These are phyloP conservation scores for Agrilus mali DNA, from an alignment of 2,888 invertebrate species.

Conservation along the genomic window DNA sequence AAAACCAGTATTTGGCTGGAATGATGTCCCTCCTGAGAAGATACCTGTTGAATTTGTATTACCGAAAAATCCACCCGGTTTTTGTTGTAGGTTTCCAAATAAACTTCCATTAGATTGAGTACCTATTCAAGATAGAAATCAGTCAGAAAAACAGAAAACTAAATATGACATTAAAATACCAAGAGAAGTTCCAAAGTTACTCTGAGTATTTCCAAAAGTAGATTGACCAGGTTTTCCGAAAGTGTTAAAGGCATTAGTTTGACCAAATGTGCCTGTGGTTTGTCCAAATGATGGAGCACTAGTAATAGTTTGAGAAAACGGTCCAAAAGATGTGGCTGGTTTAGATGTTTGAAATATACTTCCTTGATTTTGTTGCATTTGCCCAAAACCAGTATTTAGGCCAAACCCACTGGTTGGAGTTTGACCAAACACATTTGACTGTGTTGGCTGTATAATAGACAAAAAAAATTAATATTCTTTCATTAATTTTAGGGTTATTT, in stretches of 20 bases:
- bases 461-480: conserved; percentile 25
- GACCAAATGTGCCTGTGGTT: conserved; percentile 19
- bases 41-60: conserved; percentile 21
- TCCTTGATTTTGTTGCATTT: conserved; percentile 10
- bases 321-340: conserved; percentile 17
- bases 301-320: conserved; percentile 17
- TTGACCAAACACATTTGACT: conserved; percentile 31
- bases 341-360: conserved; percentile 22
- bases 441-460: conserved; percentile 27
- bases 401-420: conserved; percentile 27
- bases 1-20: conserved; percentile 9
- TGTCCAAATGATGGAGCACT: conserved; percentile 27
- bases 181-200: neutral
- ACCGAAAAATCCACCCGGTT: conserved; percentile 43
- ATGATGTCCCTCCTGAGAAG: neutral
- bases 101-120: conserved; percentile 18
- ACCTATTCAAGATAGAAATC: too few species aligned
- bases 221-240: conserved; percentile 23
- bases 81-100: too few species aligned
- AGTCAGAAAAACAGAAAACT: conserved; percentile 10
- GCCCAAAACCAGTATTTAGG: conserved; percentile 22
- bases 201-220: conserved; percentile 3
- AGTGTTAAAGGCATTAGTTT: conserved; percentile 11
- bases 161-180: neutral
- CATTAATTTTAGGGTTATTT: too few species aligned